phyloP scores from a whole-genome alignment of 2,113 vertebrate species.

The Mirza zaza region DNA sequence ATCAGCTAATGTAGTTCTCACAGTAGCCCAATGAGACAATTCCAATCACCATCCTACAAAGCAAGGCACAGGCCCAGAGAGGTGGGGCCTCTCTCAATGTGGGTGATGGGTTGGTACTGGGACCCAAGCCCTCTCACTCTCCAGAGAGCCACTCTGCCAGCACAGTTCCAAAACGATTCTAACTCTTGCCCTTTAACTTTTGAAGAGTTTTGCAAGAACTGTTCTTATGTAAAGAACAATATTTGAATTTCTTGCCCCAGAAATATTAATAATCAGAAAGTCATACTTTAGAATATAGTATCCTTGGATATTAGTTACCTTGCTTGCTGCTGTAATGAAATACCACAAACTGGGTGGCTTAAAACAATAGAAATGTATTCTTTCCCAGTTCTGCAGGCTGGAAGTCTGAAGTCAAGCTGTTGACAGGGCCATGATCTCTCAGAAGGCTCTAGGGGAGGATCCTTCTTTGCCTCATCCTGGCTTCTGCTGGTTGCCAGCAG shows the following conservation, averaged over 20 bases:
- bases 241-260: not conserved
- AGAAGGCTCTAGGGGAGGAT: not conserved
- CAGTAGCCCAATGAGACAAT: constrained; percentile 31
- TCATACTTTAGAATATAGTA: not conserved
- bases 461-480: not conserved
- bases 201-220: not conserved
- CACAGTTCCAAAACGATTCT: not conserved
- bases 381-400: not conserved
- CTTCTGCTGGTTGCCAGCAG: not conserved
- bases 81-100: not conserved
- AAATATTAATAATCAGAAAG: not conserved
- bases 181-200: not conserved
- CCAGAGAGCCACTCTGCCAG: not conserved
- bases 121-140: not conserved
- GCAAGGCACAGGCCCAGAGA: not conserved
- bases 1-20: constrained; percentile 58
- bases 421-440: not conserved
- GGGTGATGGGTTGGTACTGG: not conserved
- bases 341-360: not conserved
- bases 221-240: not conserved
- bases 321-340: not conserved
- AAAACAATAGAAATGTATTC: not conserved
- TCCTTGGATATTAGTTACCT: not conserved
- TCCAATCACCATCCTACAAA: constrained; percentile 33
- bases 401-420: not conserved